Base-by-base conservation (phyloP, 1,140 invertebrate species). In the Drosophila bocki region DNA sequence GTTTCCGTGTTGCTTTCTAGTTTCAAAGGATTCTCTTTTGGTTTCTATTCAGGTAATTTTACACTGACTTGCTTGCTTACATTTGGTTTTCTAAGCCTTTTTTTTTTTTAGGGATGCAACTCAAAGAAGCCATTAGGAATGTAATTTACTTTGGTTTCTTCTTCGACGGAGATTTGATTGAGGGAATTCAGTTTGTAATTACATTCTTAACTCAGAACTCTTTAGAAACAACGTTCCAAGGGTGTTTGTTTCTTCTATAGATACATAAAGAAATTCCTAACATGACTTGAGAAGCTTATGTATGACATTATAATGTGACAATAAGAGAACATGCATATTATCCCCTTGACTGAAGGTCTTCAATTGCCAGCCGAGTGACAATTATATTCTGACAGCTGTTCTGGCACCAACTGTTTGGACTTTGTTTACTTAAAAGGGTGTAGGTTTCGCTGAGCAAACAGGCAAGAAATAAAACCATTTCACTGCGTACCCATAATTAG, bases 311-410 rank as follows among this genome's bases (percentile, higher is more conserved):
- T 47, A n/a, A 37, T 47, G 63, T 63, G 58, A 63, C 63, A 63
- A 67, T 63, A 67, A 67, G 19, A 7, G 35, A 63, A 29, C 42
- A 37, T 33, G 32, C 42, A 63, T 67, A n/a, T 19, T 15, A 35
- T 29, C 37, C 17, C 29, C 17, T 45, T 22, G 44, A 26, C 3
- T 19, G 42, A 45, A 37, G 47, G 58, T n/a, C 22, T 65, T 19
- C 33, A 35, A 12, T 62, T 47, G n/a, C 32, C 58, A 63, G 32
- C n/a, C 37, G 42, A 67, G 63, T 37, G 63, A 37, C 41, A 67
- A 45, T 35, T 65, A 61, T 61, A 17, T 45, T 45, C 15, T 45
- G 56, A 37, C 56, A 65, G 56, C 41, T 67, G 57, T 64, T 35
- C 17, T 56, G 53, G 33, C 32, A 39, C 19, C 32, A 22, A 37